Base-by-base conservation (phyloP, 2,113 vertebrate species). In the Halichoeres trimaculatus region DNA sequence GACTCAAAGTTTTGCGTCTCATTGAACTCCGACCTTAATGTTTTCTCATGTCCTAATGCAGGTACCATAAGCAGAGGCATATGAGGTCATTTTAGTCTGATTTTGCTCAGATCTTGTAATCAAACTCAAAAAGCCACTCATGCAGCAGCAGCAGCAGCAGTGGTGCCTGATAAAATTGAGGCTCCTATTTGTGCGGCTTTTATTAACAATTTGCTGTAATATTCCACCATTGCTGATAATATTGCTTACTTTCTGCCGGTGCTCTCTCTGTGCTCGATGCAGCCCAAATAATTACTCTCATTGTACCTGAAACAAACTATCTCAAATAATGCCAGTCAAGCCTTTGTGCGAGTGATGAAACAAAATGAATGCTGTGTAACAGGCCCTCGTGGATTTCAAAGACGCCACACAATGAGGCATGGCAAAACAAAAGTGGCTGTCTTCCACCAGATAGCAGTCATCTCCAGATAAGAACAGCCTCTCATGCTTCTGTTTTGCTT, bases 351-450 rank as follows among this genome's bases (percentile, higher is more conserved):
- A 74, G 76, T 80, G 80, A 86, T 85, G 76, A 90, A 86, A 89
- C 76, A 69, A 74, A 89, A 91, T 87, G 81, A 85, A 81, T 55
- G 76, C 66, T 53, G 65, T 79, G 88, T 88, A 90, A 90, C 84
- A 80, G 78, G 82, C 84, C 59, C 76, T 87, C 41, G 51, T 60
- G 79, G 76, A 84, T 91, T 89, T 88, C 89, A 90, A 85, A 90
- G 86, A 83, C 70, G 20, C 61, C 61, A 35, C 83, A 88, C 85
- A 90, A 88, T 81, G 83, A 88, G 79, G 70, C 70, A 58, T 24
- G 70, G 81, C 55, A 64, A 90, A 88, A 84, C 78, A 88, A 89
- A 89, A 91, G 88, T 87, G 88, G 71, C 81, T 80, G 79, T 83
- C 90, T 90, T 82, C 86, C 81, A 85, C 26, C 20, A 88, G 88